Evolutionary conservation across 2,113 vertebrate genomes (phyloP).

Genomic region (Dinomys branickii): DNA sequence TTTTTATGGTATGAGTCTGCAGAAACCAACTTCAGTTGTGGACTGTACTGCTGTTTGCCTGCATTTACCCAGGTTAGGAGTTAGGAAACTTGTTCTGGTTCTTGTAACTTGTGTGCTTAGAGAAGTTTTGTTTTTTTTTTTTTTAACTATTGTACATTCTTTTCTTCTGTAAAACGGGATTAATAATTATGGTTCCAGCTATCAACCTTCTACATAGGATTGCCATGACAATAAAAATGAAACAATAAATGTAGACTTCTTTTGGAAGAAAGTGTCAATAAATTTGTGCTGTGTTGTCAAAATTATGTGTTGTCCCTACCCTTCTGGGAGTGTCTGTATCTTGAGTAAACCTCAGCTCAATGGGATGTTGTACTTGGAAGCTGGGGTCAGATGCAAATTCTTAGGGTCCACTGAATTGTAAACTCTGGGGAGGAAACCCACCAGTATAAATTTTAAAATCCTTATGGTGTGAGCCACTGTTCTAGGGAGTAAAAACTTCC

Average conservation of each 20-base stretch:
- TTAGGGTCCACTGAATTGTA: not conserved
- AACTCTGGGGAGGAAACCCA: not conserved
- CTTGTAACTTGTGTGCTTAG: conserved; percentile 18
- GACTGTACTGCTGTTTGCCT: conserved; percentile 32
- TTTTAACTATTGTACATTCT: not conserved
- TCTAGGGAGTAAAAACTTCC: conserved; percentile 23
- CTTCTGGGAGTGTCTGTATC: not conserved
- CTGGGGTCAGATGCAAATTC: not conserved
- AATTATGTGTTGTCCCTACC: not conserved
- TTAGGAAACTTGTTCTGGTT: conserved; percentile 21
- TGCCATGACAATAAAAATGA: conserved; percentile 50
- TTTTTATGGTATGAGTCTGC: conserved; percentile 34
- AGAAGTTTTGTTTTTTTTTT: not conserved
- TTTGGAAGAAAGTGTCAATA: conserved; percentile 20
- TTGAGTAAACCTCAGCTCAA: conserved; percentile 49
- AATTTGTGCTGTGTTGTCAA: not conserved
- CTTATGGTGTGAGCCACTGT: not conserved
- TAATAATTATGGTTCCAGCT: not conserved
- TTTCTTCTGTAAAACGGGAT: conserved; percentile 55
- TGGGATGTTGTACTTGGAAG: not conserved
- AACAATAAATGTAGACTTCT: conserved; percentile 44
- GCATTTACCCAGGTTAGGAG: conserved; percentile 2
- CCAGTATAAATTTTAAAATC: conserved; percentile 7
- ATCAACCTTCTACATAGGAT: not conserved
- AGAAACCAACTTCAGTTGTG: not conserved